phyloP scores from a whole-genome alignment of 2,797 vertebrate species.

The Anomalospiza imberbis region DNA sequence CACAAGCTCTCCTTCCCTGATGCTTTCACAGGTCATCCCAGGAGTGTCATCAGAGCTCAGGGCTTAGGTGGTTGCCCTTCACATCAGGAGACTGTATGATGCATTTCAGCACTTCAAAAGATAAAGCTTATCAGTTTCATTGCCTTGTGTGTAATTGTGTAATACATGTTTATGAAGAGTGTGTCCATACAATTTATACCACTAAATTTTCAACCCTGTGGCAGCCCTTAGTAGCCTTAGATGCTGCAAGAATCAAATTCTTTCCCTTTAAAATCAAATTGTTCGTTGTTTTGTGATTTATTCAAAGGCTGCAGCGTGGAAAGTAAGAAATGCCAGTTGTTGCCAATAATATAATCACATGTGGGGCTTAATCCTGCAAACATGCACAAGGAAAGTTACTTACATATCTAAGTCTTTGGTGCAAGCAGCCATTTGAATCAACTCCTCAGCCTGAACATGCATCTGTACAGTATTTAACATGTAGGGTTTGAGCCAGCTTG shows the following conservation, averaged over 20 bases:
- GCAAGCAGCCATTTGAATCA: not conserved
- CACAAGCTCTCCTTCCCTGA: not conserved
- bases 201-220: not conserved
- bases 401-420: constrained; percentile 1
- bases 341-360: constrained; percentile 23
- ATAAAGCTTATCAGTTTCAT: not conserved
- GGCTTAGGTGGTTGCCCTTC: not conserved
- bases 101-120: not conserved
- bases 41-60: not conserved
- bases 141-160: not conserved
- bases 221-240: not conserved
- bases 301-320: not conserved
- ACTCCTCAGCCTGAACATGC: constrained; percentile 37
- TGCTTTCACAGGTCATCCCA: not conserved
- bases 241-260: not conserved
- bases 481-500: constrained; percentile 42
- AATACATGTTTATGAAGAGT: not conserved
- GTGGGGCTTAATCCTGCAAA: constrained; percentile 35
- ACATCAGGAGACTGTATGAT: not conserved
- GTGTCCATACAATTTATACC: not conserved
- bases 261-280: constrained; percentile 12
- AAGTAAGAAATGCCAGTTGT: not conserved
- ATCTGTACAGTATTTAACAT: constrained; percentile 31
- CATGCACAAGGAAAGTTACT: constrained; percentile 19
- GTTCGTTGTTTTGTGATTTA: not conserved